phyloP scores from a whole-genome alignment of 92 coral and sea anemone genomes.

The Epizoanthus illoricatus region DNA sequence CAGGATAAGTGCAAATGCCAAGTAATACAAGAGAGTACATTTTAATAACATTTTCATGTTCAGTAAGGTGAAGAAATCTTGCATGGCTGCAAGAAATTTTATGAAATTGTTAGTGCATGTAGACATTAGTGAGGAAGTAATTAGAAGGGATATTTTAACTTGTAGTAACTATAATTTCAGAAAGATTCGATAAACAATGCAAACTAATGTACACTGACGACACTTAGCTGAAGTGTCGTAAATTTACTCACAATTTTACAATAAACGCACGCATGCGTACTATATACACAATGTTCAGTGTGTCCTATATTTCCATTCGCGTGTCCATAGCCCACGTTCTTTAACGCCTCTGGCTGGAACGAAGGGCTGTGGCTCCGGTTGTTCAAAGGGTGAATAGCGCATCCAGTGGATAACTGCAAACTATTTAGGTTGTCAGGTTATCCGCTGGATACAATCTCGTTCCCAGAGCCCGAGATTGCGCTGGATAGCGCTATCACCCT shows the following conservation, averaged over 20 bases:
- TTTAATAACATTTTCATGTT: constrained; percentile 22
- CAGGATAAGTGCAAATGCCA: not conserved
- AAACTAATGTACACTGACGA: not conserved
- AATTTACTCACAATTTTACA: constrained; percentile 26
- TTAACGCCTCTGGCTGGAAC: not conserved
- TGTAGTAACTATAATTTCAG: not conserved
- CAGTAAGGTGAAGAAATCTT: constrained; percentile 22
- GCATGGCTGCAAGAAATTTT: constrained; percentile 18
- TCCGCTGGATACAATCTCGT: too few relatives aligned
- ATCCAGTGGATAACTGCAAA: too few relatives aligned
- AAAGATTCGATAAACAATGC: not conserved
- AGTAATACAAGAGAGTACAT: not conserved
- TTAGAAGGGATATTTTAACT: constrained; percentile 18
- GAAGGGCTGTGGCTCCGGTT: not conserved
- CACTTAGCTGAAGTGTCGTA: not conserved
- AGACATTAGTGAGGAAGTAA: not conserved
- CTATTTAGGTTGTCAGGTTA: too few relatives aligned
- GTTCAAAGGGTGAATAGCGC: not conserved
- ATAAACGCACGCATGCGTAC: constrained; percentile 41
- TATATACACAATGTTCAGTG: not conserved
- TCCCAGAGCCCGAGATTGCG: too few relatives aligned
- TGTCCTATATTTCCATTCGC: not conserved
- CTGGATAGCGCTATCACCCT: too few relatives aligned
- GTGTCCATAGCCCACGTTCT: not conserved
- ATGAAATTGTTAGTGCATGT: not conserved